Evolutionary conservation across 2,113 vertebrate genomes (phyloP).

Genomic region (Zosterops japonicus): DNA sequence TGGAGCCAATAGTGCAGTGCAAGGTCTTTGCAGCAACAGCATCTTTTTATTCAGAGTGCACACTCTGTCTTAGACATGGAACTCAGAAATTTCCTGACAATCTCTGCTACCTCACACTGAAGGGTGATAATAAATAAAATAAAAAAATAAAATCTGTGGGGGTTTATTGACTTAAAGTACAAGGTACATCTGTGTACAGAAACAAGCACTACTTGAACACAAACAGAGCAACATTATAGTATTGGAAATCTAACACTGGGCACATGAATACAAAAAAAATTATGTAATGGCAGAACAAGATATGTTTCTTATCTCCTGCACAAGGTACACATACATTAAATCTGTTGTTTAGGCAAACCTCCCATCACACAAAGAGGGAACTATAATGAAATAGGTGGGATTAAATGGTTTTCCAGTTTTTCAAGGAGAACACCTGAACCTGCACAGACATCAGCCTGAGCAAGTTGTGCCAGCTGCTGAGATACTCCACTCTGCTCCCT

Average conservation of each 20-base stretch:
- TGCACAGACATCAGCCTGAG: background rate
- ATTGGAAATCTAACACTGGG: background rate
- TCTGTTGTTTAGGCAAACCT: background rate
- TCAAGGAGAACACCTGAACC: background rate
- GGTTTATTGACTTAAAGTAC: background rate
- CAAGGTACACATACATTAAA: background rate
- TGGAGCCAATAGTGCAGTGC: background rate
- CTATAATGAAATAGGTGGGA: background rate
- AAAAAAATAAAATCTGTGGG: too few species aligned
- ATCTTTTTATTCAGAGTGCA: background rate
- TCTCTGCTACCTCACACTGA: background rate
- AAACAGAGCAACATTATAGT: background rate
- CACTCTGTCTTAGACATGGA: fast-evolving
- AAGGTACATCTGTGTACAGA: background rate
- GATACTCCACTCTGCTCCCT: background rate
- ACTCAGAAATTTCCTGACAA: background rate
- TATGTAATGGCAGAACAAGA: background rate
- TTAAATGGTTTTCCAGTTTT: background rate
- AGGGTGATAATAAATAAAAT: too few species aligned
- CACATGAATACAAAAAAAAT: background rate
- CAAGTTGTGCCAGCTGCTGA: background rate
- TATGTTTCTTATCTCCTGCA: background rate
- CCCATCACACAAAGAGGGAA: background rate
- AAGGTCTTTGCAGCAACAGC: background rate
- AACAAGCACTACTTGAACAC: background rate